phyloP scores from a whole-genome alignment of 2,888 invertebrate genomes.

The Lumbricus terrestris region DNA sequence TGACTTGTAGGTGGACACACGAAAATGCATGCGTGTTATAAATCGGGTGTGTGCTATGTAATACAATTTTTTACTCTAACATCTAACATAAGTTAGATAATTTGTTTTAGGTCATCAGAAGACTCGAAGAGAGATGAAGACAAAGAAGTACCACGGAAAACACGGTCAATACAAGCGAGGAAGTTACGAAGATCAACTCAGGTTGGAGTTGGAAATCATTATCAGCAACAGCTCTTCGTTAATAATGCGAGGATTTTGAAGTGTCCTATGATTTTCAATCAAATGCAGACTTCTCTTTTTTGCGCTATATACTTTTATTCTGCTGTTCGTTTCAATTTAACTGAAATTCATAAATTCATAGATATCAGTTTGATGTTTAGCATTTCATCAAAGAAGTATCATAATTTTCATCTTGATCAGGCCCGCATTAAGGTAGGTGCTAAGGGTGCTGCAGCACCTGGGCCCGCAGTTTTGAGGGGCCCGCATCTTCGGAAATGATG shows the following conservation, averaged over 20 bases:
- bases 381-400: too few relatives aligned
- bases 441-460: too few relatives aligned
- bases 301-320: not conserved
- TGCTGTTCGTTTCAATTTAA: not conserved
- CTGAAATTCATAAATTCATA: too few relatives aligned
- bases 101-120: slow-evolving; percentile 24
- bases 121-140: slow-evolving; percentile 67
- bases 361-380: too few relatives aligned
- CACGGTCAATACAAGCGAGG: slow-evolving; percentile 90
- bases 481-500: too few relatives aligned
- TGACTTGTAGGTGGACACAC: too few relatives aligned
- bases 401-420: too few relatives aligned
- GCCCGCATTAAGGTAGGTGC: too few relatives aligned
- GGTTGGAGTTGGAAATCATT: slow-evolving; percentile 43
- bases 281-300: not conserved
- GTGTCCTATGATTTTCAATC: not conserved
- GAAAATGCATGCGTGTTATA: too few relatives aligned
- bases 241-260: not conserved
- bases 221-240: not conserved
- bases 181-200: slow-evolving; percentile 94
- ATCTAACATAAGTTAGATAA: not conserved
- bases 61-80: too few relatives aligned
- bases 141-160: slow-evolving; percentile 93
- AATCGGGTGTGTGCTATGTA: too few relatives aligned
- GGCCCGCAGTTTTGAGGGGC: too few relatives aligned